Evolutionary conservation across 2,113 vertebrate genomes (phyloP), one percentile per base, ranked within the genome.

Genomic region (Brienomyrus brachyistius): DNA sequence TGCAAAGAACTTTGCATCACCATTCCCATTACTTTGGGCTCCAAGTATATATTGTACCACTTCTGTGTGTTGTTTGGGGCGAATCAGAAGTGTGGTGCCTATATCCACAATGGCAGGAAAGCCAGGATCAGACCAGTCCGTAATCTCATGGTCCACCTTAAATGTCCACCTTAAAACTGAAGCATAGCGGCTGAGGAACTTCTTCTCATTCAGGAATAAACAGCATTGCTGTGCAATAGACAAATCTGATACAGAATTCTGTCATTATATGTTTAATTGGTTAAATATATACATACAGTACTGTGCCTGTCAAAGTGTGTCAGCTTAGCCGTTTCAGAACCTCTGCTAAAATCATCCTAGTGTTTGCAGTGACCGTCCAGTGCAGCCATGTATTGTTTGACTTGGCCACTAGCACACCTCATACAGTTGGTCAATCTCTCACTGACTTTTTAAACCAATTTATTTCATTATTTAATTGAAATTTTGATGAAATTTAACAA

Each of bases 101-200:
- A 90, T 91, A 88, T 92, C 90, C 43, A 90, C 89, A 50, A 91
- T 91, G 43, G 91, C 92, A 9, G 91, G 88, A 48, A 90, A 92
- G 66, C 91, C 90, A 19, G 10, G 4, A 10, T 88, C 27, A 87
- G 89, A 91, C 91, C 90, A 92, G 86, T 88, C 90, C 1, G 89
- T 89, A 1, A 80, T 8, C 77, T 90, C 47, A 43, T 92, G 91
- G 89, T 92, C 83, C 47, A 92, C 89, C 77, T 91, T 91, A 87
- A 92, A 92, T 91, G 89, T 92, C 87, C 47, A 92, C 89, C 80
- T 91, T 91, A 87, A 92, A 92, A n/a, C 91, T 91, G 35, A 15
- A 74, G 5, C 31, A 17, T 40, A 74, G 31, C 5, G 13, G 31
- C 70, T 6, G 4, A 40, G 31, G 31, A 74, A 13, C 70, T 40